These are phyloP conservation scores for Podarcis siculus DNA, from an alignment of 2,797 vertebrate species.

Conservation along the genomic window DNA sequence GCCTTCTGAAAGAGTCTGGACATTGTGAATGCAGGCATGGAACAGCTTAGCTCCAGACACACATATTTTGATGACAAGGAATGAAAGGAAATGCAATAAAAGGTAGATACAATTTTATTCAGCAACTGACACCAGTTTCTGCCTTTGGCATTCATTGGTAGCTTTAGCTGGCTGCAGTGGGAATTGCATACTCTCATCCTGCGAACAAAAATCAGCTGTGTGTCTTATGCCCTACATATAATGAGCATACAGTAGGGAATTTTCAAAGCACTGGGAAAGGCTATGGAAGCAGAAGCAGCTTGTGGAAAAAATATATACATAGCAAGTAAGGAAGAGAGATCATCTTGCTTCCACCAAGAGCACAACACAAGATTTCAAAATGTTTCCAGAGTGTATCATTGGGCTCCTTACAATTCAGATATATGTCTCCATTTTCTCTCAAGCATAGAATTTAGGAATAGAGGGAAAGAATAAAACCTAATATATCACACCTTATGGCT, in stretches of 20 bases:
- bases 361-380: constrained; percentile 22
- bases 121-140: neutral
- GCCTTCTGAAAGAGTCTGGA: constrained; percentile 11
- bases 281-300: neutral
- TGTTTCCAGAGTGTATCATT: neutral
- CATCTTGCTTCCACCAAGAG: constrained; percentile 50
- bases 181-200: constrained; percentile 21
- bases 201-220: constrained; percentile 7
- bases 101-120: constrained; percentile 12
- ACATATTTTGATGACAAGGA: neutral
- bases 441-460: neutral
- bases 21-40: neutral
- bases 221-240: neutral
- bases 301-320: neutral
- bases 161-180: constrained; percentile 14
- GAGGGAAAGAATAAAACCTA: neutral
- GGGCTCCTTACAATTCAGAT: neutral
- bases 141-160: constrained; percentile 14
- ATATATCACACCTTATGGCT: neutral
- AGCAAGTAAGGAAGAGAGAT: constrained; percentile 33
- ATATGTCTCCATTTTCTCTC: neutral
- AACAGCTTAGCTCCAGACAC: neutral
- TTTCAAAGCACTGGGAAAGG: constrained; percentile 18
- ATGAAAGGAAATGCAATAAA: constrained; percentile 23
- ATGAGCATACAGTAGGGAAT: neutral